These are phyloP conservation scores for Eilema caniola DNA, from an alignment of 2,888 invertebrate genomes.

Conservation along the genomic window DNA sequence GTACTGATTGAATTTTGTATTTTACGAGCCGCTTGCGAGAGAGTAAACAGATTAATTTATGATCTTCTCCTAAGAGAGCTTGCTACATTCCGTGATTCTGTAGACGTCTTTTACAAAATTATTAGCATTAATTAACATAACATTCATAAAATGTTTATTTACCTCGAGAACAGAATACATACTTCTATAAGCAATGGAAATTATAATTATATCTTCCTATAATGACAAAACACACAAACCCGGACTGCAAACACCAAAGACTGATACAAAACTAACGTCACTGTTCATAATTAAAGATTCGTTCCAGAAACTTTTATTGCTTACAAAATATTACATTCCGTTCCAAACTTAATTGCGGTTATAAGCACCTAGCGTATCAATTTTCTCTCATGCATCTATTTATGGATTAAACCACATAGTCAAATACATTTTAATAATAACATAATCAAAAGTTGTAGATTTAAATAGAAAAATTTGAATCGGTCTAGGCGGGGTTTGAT, in stretches of 20 bases:
- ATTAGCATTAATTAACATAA: constrained; percentile 3
- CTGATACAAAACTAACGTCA: constrained; percentile 43
- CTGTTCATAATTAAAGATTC: constrained; percentile 54
- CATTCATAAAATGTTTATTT: neutral
- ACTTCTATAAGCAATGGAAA: neutral
- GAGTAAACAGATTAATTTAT: constrained; percentile 58
- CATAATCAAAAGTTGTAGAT: neutral
- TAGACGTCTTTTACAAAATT: neutral
- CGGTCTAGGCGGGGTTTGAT: too few species aligned
- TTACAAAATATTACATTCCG: constrained; percentile 38
- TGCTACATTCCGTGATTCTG: constrained; percentile 24
- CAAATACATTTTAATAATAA: constrained; percentile 4
- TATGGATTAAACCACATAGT: neutral
- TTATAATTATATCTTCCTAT: constrained; percentile 26
- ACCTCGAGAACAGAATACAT: neutral
- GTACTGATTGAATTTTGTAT: constrained; percentile 65
- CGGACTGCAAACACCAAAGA: constrained; percentile 33
- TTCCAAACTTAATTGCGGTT: constrained; percentile 45
- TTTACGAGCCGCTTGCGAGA: constrained; percentile 61
- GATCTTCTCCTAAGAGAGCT: constrained; percentile 36
- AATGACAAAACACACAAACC: constrained; percentile 24
- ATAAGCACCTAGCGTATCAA: constrained; percentile 28
- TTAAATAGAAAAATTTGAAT: too few species aligned
- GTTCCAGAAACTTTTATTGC: constrained; percentile 55
- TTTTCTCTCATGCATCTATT: neutral